These are phyloP conservation scores for Sebastes miniatus DNA, from an alignment of 2,797 vertebrate species.

Conservation along the genomic window DNA sequence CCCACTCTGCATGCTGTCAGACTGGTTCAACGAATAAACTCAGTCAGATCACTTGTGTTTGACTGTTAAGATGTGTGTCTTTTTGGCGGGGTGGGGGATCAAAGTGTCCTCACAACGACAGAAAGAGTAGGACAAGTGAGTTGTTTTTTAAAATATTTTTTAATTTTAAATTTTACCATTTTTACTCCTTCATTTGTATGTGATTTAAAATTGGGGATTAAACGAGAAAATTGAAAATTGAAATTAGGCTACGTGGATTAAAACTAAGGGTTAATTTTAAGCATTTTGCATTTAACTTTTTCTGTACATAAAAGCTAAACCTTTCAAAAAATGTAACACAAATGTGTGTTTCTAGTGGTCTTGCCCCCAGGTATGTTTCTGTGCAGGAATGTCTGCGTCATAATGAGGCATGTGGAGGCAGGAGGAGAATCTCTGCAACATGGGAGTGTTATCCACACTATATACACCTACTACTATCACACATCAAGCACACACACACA, in stretches of 20 bases:
- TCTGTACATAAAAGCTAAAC: background rate
- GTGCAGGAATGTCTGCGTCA: slow-evolving; percentile 70
- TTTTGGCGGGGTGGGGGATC: background rate
- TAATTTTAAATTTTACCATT: background rate
- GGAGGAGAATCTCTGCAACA: slow-evolving; percentile 40
- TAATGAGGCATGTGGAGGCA: slow-evolving; percentile 74
- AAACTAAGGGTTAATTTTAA: background rate
- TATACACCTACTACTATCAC: background rate
- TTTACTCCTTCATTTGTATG: background rate
- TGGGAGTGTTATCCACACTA: slow-evolving; percentile 22
- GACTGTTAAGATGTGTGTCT: background rate
- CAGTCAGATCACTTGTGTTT: slow-evolving; percentile 2
- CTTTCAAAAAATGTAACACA: background rate
- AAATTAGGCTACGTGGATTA: background rate
- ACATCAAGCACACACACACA: background rate
- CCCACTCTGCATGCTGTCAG: slow-evolving; percentile 57
- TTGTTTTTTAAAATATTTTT: background rate
- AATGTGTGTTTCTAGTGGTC: slow-evolving; percentile 7
- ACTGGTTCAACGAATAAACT: slow-evolving; percentile 59
- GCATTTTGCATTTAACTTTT: background rate
- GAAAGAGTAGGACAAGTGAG: background rate
- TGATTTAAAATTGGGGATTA: background rate
- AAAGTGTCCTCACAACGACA: background rate
- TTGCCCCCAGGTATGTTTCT: slow-evolving; percentile 60
- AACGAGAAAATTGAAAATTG: fast-evolving